Base-by-base conservation (phyloP, 2,797 vertebrate species). In the Poecilia wingei region DNA sequence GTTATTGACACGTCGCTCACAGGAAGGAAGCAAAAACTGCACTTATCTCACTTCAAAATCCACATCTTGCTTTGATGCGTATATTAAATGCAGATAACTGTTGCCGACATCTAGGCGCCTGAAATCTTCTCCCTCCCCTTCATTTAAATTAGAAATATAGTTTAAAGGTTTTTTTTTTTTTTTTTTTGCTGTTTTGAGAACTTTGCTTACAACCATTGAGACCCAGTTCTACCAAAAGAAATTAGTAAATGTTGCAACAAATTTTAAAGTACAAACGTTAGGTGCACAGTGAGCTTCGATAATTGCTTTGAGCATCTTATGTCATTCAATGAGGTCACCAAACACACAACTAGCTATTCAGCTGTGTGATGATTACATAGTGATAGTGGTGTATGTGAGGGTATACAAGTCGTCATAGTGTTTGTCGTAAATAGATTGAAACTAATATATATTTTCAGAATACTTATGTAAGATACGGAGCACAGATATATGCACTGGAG, bases 241-340 rank as follows among this genome's bases (percentile, higher is more conserved):
- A 71, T 36, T 69, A 71, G 51, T 59, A 57, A n/a, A 79, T 80
- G 74, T 46, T 75, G 20, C 28, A 70, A 14, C 22, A n/a, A 4
- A n/a, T n/a, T 14, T 43, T 16, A 18, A 46, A 45, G 41, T 70
- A 1, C 28, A 46, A 46, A 70, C 6, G 2, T 39, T 74, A 49
- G 80, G 51, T 59, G 68, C 66, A 55, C 18, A 61, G 12, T 33
- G 13, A 61, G 57, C 16, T 31, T 61, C 64, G 73, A 4, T 71
- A 71, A 61, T 25, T 36, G 82, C 85, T 79, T 81, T 82, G 78
- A 89, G 82, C 78, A 28, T 74, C 61, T 79, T 76, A 25, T n/a
- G 66, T 81, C 88, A 92, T 91, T 83, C 92, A 91, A 91, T 36
- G 51, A 78, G 49, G 22, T 82, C 74, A 86, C 69, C 51, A 61